phyloP scores from a whole-genome alignment of 1,140 invertebrate genomes.

The Dryas iulia region DNA sequence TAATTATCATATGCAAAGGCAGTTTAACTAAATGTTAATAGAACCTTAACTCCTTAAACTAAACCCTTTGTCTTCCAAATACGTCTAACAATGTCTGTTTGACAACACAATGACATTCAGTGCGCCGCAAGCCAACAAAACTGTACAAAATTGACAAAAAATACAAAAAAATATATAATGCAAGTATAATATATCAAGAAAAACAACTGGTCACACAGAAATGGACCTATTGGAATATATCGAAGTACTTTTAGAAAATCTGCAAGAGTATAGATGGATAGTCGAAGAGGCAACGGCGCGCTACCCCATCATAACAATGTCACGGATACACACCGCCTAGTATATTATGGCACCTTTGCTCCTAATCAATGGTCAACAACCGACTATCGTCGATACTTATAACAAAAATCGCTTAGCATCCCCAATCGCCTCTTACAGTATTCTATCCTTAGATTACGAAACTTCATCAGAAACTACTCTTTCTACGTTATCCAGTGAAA shows the following conservation, averaged over 20 bases:
- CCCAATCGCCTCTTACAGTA: background rate
- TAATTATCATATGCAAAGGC: no score
- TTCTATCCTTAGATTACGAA: background rate
- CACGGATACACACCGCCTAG: conserved; percentile 60
- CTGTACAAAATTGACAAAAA: background rate
- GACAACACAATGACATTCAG: background rate
- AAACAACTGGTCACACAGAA: conserved; percentile 16
- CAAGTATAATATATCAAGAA: background rate
- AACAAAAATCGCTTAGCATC: background rate
- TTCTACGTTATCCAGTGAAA: conserved; percentile 1
- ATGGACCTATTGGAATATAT: conserved; percentile 58
- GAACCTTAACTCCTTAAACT: background rate
- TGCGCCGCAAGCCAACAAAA: background rate
- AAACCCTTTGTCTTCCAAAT: background rate
- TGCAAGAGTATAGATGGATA: conserved; percentile 63
- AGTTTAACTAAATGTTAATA: background rate
- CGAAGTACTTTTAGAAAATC: conserved; percentile 43
- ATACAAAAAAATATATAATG: background rate
- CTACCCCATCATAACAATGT: conserved; percentile 62
- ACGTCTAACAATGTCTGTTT: background rate
- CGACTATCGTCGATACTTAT: background rate
- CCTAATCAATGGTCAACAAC: background rate
- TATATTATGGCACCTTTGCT: background rate
- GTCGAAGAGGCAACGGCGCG: conserved; percentile 53
- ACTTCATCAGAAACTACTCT: background rate